phyloP scores from a whole-genome alignment of 2,888 invertebrate genomes.

The Saturnia pavonia region DNA sequence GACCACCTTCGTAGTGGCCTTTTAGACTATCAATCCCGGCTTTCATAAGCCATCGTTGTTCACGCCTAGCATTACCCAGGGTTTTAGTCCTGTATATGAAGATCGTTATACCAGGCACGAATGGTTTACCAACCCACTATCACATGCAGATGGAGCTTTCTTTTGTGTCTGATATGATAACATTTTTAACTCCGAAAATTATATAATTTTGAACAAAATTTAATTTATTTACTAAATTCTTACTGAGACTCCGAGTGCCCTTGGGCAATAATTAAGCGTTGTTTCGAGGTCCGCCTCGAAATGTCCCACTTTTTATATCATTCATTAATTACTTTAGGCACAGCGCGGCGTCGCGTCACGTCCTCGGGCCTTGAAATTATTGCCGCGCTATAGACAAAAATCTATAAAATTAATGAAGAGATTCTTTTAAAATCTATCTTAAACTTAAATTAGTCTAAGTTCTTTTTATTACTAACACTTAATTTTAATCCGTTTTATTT shows the following conservation, averaged over 20 bases:
- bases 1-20: too few relatives aligned
- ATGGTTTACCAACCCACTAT: background rate
- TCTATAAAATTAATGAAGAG: constrained; percentile 13
- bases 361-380: constrained; percentile 1
- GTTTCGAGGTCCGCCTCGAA: constrained; percentile 21
- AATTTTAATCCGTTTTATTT: background rate
- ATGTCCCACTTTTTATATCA: constrained; percentile 27
- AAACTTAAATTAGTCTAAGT: background rate
- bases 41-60: too few relatives aligned
- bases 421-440: background rate
- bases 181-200: background rate
- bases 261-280: constrained; percentile 30
- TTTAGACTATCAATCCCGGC: too few relatives aligned
- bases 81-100: too few relatives aligned
- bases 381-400: background rate
- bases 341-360: constrained; percentile 4
- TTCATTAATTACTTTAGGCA: constrained; percentile 28
- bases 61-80: too few relatives aligned
- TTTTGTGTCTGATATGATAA: background rate
- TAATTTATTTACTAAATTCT: constrained; percentile 4
- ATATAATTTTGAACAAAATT: background rate
- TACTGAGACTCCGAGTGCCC: constrained; percentile 12
- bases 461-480: background rate
- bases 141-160: background rate
- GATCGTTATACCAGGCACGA: too few relatives aligned